These are phyloP conservation scores for Lophura swinhoii DNA, from an alignment of 2,797 vertebrate species.

Conservation along the genomic window DNA sequence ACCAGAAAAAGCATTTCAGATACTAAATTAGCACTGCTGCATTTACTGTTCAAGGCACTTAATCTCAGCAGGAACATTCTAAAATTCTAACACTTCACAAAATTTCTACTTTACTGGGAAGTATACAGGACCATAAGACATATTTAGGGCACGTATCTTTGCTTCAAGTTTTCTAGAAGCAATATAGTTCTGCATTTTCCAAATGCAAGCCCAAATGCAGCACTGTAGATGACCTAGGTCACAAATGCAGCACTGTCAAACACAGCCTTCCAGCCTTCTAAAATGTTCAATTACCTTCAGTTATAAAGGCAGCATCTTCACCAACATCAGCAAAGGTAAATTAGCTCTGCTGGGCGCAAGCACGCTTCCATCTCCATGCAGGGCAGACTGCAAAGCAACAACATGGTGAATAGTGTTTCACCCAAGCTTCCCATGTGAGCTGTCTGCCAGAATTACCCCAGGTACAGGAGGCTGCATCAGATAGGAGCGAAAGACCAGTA, in stretches of 20 bases:
- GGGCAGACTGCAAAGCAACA: neutral
- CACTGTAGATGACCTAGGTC: neutral
- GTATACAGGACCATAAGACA: neutral
- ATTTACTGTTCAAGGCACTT: neutral
- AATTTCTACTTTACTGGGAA: neutral
- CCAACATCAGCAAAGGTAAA: neutral
- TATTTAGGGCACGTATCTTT: neutral
- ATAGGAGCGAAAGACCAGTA: conserved; percentile 87
- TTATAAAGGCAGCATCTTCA: neutral
- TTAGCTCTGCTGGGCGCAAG: neutral
- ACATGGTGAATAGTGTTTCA: neutral
- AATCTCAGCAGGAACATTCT: neutral
- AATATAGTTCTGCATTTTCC: neutral
- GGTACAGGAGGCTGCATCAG: conserved; percentile 82
- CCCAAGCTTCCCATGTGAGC: neutral
- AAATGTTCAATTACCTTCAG: neutral
- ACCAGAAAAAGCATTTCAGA: neutral
- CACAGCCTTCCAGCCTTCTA: accelerated
- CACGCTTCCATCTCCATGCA: neutral
- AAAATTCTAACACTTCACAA: neutral
- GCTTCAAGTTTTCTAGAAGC: neutral
- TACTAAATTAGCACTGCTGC: neutral
- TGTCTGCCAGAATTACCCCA: neutral
- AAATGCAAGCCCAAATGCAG: neutral
- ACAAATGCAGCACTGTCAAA: neutral